Base-by-base conservation (phyloP, 1,140 invertebrate species). In the Trichonephila clavata region DNA sequence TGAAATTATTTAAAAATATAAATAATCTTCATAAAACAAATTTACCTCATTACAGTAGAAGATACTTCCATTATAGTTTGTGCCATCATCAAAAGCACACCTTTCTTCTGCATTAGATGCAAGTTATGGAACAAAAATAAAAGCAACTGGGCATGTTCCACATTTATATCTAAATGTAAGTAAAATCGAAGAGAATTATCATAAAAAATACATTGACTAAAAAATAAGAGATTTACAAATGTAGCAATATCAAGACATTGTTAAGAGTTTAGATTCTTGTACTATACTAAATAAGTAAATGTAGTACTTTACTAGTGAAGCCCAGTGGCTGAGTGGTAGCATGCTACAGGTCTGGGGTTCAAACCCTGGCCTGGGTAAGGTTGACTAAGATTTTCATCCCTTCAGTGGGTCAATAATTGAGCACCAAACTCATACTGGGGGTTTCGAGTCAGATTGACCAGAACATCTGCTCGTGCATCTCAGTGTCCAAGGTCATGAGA, bases 101-200 rank as follows among this genome's bases (percentile, higher is more conserved):
- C 97, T 96, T 99, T 99, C 95, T 99, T 99, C 96, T 99, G 98
- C 98, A 99, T 99, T 50, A 99, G 96, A 95, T 98, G 98, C 50
- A 99, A 96, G 5, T 98, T 98, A 96, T 99, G 98, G 95, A 99
- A 99, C 2, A 99, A 96, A 95, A 99, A 99, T 0, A 99, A 96
- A 94, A 99, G 96, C 16, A 99, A 96, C 95, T 99, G 98, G 0
- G 98, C 97, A 96, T 99, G 99, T 95, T 99, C 99, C 16, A 99
- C 98, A 96, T 99, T 99, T 61, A 99, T 96, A 96, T 99, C 98
- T 97, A 93, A 80, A 84, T 39, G 24, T 24, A 89, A 27, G 27
- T 68, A 68, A 14, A 24, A 68, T 24, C 10, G n/a, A 7, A 68
- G 14, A 24, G 4, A 27, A 68, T 68, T 13, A 68, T 10, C 8